These are phyloP conservation scores for Gymnothorax javanicus DNA, from an alignment of 2,797 vertebrate species.

Conservation along the genomic window DNA sequence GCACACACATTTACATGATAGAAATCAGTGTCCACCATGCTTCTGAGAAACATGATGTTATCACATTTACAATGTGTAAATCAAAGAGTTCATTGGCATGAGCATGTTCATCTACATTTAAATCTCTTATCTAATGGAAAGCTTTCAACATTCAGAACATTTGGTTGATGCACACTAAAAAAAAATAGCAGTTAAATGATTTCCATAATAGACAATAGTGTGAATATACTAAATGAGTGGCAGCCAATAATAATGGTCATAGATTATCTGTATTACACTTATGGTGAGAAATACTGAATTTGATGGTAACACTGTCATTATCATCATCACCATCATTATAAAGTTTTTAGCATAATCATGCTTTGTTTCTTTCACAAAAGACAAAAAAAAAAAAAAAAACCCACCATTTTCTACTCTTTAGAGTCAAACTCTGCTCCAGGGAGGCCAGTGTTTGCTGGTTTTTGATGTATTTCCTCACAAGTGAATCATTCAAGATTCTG, in stretches of 20 bases:
- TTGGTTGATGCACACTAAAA: not conserved
- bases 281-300: not conserved
- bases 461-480: too few relatives aligned
- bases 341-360: not conserved
- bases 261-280: not conserved
- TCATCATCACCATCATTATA: not conserved
- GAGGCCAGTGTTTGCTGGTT: too few relatives aligned
- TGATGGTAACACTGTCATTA: not conserved
- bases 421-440: too few relatives aligned
- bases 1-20: not conserved
- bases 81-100: not conserved
- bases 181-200: not conserved
- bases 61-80: not conserved
- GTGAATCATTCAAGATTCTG: too few relatives aligned
- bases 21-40: not conserved
- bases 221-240: not conserved
- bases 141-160: not conserved
- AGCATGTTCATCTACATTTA: not conserved
- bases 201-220: not conserved
- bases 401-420: too few relatives aligned
- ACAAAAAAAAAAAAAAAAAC: not conserved
- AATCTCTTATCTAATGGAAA: not conserved
- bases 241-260: not conserved
- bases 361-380: not conserved
- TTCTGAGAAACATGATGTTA: not conserved